Conservation (phyloP, 2,888 invertebrate genomes). For the Coelopa pilipes region DNA sequence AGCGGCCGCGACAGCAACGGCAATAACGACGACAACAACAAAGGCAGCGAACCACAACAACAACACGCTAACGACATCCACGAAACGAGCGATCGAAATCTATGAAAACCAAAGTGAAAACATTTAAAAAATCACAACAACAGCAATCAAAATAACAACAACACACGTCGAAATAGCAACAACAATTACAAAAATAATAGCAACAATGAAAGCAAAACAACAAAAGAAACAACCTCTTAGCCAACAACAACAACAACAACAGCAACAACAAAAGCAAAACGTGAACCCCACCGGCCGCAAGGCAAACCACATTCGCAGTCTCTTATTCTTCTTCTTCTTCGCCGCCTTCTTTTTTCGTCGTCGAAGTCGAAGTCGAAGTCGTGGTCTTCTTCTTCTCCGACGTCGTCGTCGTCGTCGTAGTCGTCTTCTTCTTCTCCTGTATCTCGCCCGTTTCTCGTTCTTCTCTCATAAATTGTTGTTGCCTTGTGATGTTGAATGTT, state of each 20-base stretch:
- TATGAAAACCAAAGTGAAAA: not conserved
- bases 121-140: constrained; percentile 21
- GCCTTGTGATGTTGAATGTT: no score
- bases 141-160: constrained; percentile 5
- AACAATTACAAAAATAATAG: constrained; percentile 23
- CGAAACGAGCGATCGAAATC: no score
- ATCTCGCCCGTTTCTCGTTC: not conserved
- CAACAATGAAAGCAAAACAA: not conserved
- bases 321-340: not conserved
- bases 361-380: not conserved
- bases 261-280: not conserved
- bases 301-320: constrained; percentile 23
- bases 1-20: no score
- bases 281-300: constrained; percentile 4
- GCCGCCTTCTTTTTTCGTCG: not conserved
- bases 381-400: not conserved
- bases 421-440: not conserved
- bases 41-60: no score
- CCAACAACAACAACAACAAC: constrained; percentile 16
- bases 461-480: not conserved
- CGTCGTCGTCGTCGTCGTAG: not conserved
- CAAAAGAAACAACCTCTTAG: not conserved
- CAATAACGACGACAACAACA: no score
- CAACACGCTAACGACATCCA: no score
- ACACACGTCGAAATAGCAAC: not conserved